phyloP scores from a whole-genome alignment of 2,888 invertebrate genomes.

The Bimastos eiseni region DNA sequence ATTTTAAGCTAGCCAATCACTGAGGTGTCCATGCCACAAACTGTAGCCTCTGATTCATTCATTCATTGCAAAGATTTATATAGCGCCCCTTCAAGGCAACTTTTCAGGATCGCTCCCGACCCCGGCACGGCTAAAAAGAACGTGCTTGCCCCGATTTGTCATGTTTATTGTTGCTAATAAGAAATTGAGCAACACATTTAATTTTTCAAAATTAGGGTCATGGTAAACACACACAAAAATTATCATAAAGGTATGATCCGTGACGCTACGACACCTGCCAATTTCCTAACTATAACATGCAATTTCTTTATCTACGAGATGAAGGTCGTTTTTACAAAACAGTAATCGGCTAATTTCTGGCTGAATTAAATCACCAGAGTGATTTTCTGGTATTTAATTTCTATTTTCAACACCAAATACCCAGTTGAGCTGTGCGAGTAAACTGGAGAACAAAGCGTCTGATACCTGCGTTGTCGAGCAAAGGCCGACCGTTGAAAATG shows the following conservation, averaged over 20 bases:
- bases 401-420: neutral
- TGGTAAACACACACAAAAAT: too few relatives aligned
- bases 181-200: neutral
- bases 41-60: too few relatives aligned
- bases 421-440: neutral
- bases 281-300: neutral
- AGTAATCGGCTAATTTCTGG: neutral
- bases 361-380: neutral
- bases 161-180: neutral
- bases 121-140: too few relatives aligned
- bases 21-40: too few relatives aligned
- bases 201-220: neutral
- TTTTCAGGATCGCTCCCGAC: too few relatives aligned
- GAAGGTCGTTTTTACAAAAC: neutral
- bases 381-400: neutral
- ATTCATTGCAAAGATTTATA: too few relatives aligned
- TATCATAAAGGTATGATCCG: too few relatives aligned
- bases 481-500: constrained; percentile 81
- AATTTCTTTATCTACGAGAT: neutral
- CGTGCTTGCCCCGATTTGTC: too few relatives aligned
- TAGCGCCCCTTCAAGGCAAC: too few relatives aligned
- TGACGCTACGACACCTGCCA: too few relatives aligned
- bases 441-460: neutral
- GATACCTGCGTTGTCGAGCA: constrained; percentile 77
- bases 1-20: too few relatives aligned